phyloP scores from a whole-genome alignment of 2,797 vertebrate genomes.

The Gallinago nigripennis region DNA sequence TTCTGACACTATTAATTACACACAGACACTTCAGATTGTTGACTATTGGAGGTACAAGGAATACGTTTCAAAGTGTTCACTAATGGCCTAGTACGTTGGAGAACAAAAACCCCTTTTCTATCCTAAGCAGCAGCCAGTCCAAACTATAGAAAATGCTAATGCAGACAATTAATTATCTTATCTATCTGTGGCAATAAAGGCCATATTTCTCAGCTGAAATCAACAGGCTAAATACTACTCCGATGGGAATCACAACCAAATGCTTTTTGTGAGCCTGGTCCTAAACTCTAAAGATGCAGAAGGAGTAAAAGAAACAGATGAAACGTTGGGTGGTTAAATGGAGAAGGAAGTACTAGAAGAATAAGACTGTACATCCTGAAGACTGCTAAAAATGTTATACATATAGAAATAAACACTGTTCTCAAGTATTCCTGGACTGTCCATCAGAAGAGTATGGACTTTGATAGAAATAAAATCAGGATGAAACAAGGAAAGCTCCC shows the following conservation, averaged over 20 bases:
- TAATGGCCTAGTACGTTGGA: not conserved
- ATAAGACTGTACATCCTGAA: not conserved
- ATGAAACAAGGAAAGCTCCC: not conserved
- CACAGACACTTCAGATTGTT: not conserved
- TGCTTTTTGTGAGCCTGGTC: not conserved
- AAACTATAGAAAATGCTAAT: not conserved
- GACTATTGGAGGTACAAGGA: not conserved
- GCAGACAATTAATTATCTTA: not conserved
- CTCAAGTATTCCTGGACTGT: not conserved
- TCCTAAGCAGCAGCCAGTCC: not conserved
- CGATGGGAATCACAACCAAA: not conserved
- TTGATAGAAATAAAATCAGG: not conserved
- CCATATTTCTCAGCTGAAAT: not conserved
- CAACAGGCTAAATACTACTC: not conserved
- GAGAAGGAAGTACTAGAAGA: not conserved
- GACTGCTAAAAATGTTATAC: not conserved
- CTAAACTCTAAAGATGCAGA: not conserved
- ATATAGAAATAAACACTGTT: not conserved
- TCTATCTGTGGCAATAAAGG: not conserved
- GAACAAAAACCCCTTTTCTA: not conserved
- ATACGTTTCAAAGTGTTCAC: not conserved
- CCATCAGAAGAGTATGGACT: not conserved
- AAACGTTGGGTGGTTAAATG: not conserved
- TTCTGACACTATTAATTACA: constrained; percentile 15
- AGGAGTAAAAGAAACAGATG: not conserved